These are phyloP conservation scores for Congeria kusceri DNA, from an alignment of 2,888 invertebrate species.

Conservation along the genomic window DNA sequence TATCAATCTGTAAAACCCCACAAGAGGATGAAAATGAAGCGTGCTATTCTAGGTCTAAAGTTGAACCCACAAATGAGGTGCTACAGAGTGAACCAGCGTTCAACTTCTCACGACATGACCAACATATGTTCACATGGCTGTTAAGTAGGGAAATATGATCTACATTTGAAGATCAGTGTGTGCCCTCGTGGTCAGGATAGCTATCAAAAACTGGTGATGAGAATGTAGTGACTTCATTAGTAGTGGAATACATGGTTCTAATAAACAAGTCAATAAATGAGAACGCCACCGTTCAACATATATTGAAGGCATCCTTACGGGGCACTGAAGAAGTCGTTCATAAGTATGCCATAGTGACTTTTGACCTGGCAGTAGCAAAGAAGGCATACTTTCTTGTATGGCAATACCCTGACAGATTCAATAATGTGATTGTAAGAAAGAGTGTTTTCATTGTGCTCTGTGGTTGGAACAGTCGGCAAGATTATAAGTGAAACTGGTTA, in stretches of 20 bases:
- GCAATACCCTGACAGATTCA: conserved; percentile 39
- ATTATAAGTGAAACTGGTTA: conserved; percentile 44
- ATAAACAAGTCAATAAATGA: conserved; percentile 53
- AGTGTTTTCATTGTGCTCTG: conserved; percentile 43
- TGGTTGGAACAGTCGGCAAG: conserved; percentile 48
- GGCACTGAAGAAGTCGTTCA: conserved; percentile 46
- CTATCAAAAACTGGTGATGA: too few species aligned
- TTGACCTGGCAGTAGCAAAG: conserved; percentile 60
- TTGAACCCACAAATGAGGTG: conserved; percentile 28
- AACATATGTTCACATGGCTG: too few species aligned
- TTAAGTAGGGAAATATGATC: too few species aligned
- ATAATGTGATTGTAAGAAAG: conserved; percentile 22
- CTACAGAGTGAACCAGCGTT: background rate
- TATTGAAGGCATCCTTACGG: conserved; percentile 41
- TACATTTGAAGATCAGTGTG: too few species aligned
- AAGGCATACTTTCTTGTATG: conserved; percentile 55
- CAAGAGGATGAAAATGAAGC: conserved; percentile 14
- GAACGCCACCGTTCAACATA: conserved; percentile 55
- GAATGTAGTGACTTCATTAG: too few species aligned
- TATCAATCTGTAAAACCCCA: conserved; percentile 19
- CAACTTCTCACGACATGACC: background rate
- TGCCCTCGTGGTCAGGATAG: conserved; percentile 53
- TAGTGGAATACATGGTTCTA: conserved; percentile 54
- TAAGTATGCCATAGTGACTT: conserved; percentile 56
- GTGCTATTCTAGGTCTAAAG: conserved; percentile 42